A percentile compares a stretch with the other conserved stretches of the same genome.
phyloP scores from a whole-genome alignment of 2,797 vertebrate genomes.

The Eulemur rubriventer region DNA sequence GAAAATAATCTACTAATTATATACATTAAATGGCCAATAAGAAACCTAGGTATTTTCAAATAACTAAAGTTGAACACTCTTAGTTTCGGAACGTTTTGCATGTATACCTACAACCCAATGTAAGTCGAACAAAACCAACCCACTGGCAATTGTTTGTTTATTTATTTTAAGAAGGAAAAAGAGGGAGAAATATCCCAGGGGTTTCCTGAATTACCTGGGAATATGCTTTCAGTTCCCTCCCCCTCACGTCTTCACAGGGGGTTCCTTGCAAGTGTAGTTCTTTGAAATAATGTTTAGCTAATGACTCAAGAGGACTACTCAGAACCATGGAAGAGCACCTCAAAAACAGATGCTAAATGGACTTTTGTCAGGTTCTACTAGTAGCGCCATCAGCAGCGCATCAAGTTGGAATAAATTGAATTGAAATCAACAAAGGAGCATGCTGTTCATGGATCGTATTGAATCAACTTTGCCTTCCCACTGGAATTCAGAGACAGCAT shows the following conservation, averaged over 20 bases:
- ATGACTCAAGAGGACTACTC: slow-evolving; percentile 62
- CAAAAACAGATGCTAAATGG: slow-evolving; percentile 67
- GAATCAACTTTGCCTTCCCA: not conserved
- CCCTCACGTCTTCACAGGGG: not conserved
- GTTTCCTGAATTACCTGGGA: slow-evolving; percentile 26
- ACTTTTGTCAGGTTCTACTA: slow-evolving; percentile 52
- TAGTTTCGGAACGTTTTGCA: not conserved
- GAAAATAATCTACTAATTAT: not conserved
- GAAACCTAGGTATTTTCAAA: not conserved
- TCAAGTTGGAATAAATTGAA: slow-evolving; percentile 27
- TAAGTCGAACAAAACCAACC: not conserved
- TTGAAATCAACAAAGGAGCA: slow-evolving; percentile 49
- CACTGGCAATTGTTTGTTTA: not conserved
- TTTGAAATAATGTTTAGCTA: slow-evolving; percentile 69
- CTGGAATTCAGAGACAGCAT: not conserved
- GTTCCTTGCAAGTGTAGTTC: not conserved
- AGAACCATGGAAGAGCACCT: slow-evolving; percentile 23
- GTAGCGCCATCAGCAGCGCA: slow-evolving; percentile 8
- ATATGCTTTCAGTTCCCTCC: not conserved
- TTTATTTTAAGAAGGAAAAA: not conserved
- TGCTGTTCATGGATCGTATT: not conserved
- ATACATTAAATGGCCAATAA: not conserved
- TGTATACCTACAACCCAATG: not conserved
- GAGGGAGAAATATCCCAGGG: not conserved
- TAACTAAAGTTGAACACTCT: not conserved